Percentiles rank a stretch among this genome's conserved stretches.
These are phyloP conservation scores for Pogonocichla stellata DNA, from an alignment of 2,113 vertebrate species.

Conservation along the genomic window DNA sequence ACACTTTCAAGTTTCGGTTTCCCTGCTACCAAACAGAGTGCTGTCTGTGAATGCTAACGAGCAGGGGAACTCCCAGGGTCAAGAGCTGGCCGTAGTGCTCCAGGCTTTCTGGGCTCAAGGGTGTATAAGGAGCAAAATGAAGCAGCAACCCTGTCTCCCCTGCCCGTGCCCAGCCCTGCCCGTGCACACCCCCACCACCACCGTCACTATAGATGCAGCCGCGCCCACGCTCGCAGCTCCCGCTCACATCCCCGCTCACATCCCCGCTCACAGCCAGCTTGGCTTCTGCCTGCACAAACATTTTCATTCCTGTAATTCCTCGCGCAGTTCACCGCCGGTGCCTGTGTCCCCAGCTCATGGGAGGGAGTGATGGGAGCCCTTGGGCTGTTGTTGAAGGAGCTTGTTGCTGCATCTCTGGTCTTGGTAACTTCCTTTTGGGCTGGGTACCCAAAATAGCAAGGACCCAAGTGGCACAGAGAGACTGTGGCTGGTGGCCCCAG, in stretches of 20 bases:
- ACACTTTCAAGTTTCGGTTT: background rate
- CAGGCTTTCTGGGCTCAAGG: background rate
- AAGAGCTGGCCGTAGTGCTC: background rate
- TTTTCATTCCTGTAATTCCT: conserved; percentile 55
- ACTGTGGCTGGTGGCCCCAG: background rate
- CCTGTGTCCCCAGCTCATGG: background rate
- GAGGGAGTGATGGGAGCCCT: background rate
- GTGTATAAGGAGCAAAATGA: background rate
- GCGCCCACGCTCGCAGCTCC: background rate
- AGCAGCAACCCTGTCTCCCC: background rate
- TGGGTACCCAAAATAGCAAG: background rate
- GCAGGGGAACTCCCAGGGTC: background rate
- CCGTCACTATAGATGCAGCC: background rate
- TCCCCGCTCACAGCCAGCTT: background rate
- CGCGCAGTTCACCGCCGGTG: background rate
- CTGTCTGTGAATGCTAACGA: background rate
- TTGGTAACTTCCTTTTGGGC: background rate
- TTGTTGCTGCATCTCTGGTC: background rate
- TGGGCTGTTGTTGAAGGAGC: background rate
- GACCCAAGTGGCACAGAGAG: background rate
- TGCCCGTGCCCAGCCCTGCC: background rate
- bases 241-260: background rate
- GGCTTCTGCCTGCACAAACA: conserved; percentile 56
- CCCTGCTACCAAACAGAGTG: background rate
- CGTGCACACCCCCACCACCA: background rate